These are phyloP conservation scores for Formica aserva DNA, from an alignment of 2,888 invertebrate species.

Conservation along the genomic window DNA sequence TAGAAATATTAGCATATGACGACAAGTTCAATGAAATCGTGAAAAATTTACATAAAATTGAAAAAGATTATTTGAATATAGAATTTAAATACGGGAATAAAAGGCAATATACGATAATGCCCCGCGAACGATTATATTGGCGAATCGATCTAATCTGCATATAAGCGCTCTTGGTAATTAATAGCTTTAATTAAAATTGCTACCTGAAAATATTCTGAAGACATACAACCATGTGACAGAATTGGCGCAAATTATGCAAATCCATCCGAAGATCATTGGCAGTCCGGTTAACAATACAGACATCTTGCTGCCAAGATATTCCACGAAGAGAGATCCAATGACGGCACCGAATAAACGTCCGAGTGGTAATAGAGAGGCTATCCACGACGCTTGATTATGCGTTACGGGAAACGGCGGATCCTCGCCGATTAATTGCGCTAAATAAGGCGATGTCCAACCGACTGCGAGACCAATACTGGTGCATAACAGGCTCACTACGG, in stretches of 20 bases:
- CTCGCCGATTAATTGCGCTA: constrained; percentile 70
- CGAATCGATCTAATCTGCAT: neutral
- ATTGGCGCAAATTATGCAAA: constrained; percentile 67
- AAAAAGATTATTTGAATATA: neutral
- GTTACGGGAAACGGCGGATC: constrained; percentile 68
- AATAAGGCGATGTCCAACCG: constrained; percentile 81
- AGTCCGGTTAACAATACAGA: constrained; percentile 62
- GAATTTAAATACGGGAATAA: neutral
- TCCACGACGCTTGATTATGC: constrained; percentile 73
- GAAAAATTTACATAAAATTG: neutral
- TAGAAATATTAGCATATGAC: neutral
- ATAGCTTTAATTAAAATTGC: constrained; percentile 2
- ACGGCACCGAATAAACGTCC: constrained; percentile 76
- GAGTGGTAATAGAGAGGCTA: constrained; percentile 75
- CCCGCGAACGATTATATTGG: neutral
- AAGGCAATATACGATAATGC: neutral
- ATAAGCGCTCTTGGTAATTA: neutral
- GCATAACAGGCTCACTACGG: constrained; percentile 74
- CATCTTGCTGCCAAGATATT: constrained; percentile 70
- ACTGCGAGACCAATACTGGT: constrained; percentile 72
- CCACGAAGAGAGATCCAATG: constrained; percentile 64
- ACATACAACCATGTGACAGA: constrained; percentile 70
- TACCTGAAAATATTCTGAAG: constrained; percentile 68
- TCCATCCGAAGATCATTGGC: constrained; percentile 70
- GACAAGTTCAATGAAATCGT: no score